Percentiles rank a stretch among this genome's conserved stretches.
Evolutionary conservation across 2,797 vertebrate genomes (phyloP).

Genomic region (Morelia viridis): DNA sequence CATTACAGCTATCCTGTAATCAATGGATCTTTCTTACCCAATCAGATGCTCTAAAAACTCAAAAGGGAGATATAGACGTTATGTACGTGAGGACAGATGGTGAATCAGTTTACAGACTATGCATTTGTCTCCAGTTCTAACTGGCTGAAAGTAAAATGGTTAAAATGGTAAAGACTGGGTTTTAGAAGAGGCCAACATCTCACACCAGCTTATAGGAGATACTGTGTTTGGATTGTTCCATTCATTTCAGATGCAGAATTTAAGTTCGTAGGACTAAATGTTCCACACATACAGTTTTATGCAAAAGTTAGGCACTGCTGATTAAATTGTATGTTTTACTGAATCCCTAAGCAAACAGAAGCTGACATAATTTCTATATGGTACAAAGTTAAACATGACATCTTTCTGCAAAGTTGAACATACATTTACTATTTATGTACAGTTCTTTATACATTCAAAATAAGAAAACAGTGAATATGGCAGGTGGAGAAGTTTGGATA

Average conservation of each 20-base stretch:
- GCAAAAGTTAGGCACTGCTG: not conserved
- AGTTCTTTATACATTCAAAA: not conserved
- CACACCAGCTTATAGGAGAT: not conserved
- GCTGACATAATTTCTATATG: not conserved
- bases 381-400: not conserved
- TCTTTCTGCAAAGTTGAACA: not conserved
- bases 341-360: not conserved
- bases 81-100: not conserved
- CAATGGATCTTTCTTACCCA: not conserved
- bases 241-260: not conserved
- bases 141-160: not conserved
- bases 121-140: not conserved
- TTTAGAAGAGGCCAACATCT: not conserved
- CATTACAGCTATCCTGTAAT: not conserved
- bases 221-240: not conserved
- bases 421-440: not conserved
- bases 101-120: not conserved
- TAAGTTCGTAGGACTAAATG: not conserved
- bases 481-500: not conserved
- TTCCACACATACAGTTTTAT: not conserved
- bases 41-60: not conserved
- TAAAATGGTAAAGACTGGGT: not conserved
- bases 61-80: not conserved
- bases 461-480: not conserved
- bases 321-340: not conserved